Evolutionary conservation across 2,113 vertebrate genomes (phyloP), one percentile per base, ranked within the genome.

Genomic region (Jacana jacana): DNA sequence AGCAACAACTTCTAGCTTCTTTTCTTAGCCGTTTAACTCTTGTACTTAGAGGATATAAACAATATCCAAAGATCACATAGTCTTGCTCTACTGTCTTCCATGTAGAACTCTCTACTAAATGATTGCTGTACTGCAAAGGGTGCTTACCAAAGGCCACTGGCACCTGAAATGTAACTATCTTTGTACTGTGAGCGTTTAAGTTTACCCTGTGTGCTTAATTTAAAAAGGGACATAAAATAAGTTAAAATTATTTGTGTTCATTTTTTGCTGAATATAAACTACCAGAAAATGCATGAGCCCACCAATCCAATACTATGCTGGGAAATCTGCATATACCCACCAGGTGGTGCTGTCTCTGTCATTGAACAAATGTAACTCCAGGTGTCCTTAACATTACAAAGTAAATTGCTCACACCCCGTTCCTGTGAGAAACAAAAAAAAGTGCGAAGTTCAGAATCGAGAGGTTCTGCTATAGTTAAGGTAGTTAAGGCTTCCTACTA

Each of bases 61-160:
- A 44, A 42, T 25, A 60, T 3, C 7, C 46, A 13, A 78, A 93
- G 37, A 69, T 37, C 14, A 52, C 11, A 25, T 1, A 40, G n/a
- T 66, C 55, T 91, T 40, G 22, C 13, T 58, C 20, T 52, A 48
- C 46, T 9, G 71, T 46, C 16, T 61, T 51, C 17, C 39, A 49
- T 19, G 33, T 0, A 79, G 35, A 81, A 13, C 3, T 60, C 0
- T 2, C 15, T 61, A 55, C 27, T 44, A 65, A 9, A 57, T n/a
- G 30, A 28, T 1, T 13, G 20, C 28, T 70, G 31, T 0, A 1
- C 39, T 72, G 52, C 11, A 4, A 37, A 46, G 4, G 4, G 9
- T 30, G 15, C 17, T 58, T 73, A 84, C 17, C 28, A 73, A 86
- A 70, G 10, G 25, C 9, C 11, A 58, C 0, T 55, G 64, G 15